Evolutionary conservation across 2,888 invertebrate species (phyloP), one percentile per base, ranked within the genome.

Genomic region (Dynastes hyllus): DNA sequence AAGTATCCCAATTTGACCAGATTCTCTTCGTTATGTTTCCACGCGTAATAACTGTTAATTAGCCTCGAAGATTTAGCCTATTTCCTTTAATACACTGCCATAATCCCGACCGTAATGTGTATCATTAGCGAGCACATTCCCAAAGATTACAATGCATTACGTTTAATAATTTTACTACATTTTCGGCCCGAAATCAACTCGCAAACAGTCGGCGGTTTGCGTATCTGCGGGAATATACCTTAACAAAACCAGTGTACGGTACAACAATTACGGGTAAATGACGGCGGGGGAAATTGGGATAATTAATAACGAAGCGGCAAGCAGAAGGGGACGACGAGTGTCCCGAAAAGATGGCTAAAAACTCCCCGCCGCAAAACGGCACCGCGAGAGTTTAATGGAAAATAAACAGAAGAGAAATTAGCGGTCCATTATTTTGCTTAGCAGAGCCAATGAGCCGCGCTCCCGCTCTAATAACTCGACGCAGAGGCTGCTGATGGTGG

Each of bases 331-430:
- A 27, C 8, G 29, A 27, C 8, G 61, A 13, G 22, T 16, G n/a
- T 6, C 22, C 45, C 45, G 45, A 22, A 22, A 55, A 55, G 55
- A 16, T 22, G 55, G 55, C 4, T 55, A 66, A 66, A 66, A 66
- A 66, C 6, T 66, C 40, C 22, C n/a, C 37, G 11, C 71, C 55
- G 53, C 55, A 55, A 37, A 37, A 55, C 27, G 50, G 29, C 73
- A 53, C 27, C 73, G 37, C 40, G 65, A 51, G 67, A 53, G 79
- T 71, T 77, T 79, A 79, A 79, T 79, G 79, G 76, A 79, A 79
- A 70, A 76, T 79, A 79, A 79, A 79, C 79, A 79, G 55, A 76
- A 70, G 76, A 61, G 63, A 79, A 79, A 79, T 79, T 79, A 76
- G 71, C 70, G 76, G 76, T 70, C 65, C 79, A 79, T 79, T 79